phyloP scores from a whole-genome alignment of 1,140 invertebrate species.

The Anoplophora glabripennis region DNA sequence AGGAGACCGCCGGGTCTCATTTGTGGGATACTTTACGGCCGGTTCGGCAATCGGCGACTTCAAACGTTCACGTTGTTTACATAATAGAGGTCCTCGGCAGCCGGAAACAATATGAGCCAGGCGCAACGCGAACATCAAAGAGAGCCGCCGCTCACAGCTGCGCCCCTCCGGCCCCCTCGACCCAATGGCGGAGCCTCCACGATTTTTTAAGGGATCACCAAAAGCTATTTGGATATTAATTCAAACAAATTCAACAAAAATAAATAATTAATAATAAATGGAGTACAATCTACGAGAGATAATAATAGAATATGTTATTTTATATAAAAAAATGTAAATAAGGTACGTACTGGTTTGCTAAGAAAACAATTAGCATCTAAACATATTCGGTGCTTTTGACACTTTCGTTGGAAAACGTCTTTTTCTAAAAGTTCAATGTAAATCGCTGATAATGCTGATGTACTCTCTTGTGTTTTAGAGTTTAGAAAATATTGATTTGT shows the following conservation, averaged over 20 bases:
- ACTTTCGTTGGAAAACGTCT: too few species aligned
- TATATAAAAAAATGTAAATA: too few species aligned
- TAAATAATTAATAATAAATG: not conserved
- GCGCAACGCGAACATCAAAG: slow-evolving; percentile 44
- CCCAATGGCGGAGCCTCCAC: slow-evolving; percentile 1
- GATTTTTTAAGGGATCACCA: not conserved
- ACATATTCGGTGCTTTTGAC: too few species aligned
- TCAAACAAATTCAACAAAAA: too few species aligned
- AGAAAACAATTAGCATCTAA: too few species aligned
- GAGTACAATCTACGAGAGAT: not conserved
- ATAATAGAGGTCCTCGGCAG: slow-evolving; percentile 51
- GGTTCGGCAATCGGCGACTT: slow-evolving; percentile 44
- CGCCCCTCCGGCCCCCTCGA: slow-evolving; percentile 12
- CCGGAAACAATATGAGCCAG: slow-evolving; percentile 50
- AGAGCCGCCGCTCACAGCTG: slow-evolving; percentile 31
- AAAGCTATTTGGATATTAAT: not conserved
- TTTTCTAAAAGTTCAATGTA: too few species aligned
- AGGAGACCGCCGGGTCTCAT: too few species aligned
- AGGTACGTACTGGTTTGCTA: too few species aligned
- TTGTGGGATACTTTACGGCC: slow-evolving; percentile 47
- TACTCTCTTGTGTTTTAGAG: too few species aligned
- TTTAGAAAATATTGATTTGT: too few species aligned
- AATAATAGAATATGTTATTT: too few species aligned
- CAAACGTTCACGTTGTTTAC: slow-evolving; percentile 49
- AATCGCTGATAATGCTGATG: too few species aligned